Evolutionary conservation across 2,113 vertebrate genomes (phyloP), one percentile per base, ranked within the genome.

Genomic region (Vombatus ursinus): DNA sequence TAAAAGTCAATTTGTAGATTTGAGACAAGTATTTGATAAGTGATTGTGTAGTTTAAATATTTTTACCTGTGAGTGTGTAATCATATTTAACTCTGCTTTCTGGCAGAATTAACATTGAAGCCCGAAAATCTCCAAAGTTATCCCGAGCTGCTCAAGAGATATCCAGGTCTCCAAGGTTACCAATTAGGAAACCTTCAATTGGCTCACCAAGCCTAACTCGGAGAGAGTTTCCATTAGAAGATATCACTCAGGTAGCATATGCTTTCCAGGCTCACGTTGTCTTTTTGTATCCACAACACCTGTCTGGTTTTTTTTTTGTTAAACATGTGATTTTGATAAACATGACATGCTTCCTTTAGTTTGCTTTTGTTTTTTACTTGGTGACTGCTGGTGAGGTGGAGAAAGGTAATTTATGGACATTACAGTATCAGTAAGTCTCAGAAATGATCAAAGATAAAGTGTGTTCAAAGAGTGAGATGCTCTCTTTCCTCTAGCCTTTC

Each of bases 51-150:
- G 31, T 90, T 22, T 1, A 90, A 12, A 91, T 96, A 1, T 95
- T 52, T 96, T 19, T 48, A 50, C 94, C 89, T 95, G 12, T 91
- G 2, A 9, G 1, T 61, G 28, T 49, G 61, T 19, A 61, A 95
- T 96, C 19, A 61, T 61, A 52, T 23, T 11, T 14, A 68, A 90
- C 92, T 57, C 94, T 98, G 97, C 98, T 99, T 99, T 99, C 92
- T 98, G 97, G 97, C 99, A 99, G 99, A 98, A 99, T 99, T 98
- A 99, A 99, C 98, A 99, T 99, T 96, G 99, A 99, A 98, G 99
- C 99, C 94, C 99, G 99, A 96, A 99, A 99, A 98, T 99, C 99
- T 49, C 99, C 99, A 92, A 99, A 99, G 98, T 98, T 99, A 93
- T 99, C 99, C 47, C 99, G 99, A 31, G 98, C 99, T 44, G 98